A percentile compares a stretch with the other conserved stretches of the same genome.
These are phyloP conservation scores for Perdita meconis DNA, from an alignment of 2,888 invertebrate genomes.

Conservation along the genomic window DNA sequence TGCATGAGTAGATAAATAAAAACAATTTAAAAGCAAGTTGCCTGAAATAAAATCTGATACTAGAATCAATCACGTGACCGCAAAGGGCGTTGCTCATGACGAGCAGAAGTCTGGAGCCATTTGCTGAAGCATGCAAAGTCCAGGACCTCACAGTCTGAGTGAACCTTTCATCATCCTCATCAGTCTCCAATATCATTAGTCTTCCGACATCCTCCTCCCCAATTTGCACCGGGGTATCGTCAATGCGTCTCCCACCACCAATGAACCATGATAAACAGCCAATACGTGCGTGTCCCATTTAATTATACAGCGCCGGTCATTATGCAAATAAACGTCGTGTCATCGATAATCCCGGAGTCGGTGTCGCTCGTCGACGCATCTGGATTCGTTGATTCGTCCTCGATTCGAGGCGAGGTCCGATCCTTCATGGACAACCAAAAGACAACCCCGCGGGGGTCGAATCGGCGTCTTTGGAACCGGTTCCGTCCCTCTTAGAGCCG, in stretches of 20 bases:
- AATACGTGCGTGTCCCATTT: slow-evolving; percentile 25
- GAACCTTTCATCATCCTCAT: not conserved
- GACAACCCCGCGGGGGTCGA: slow-evolving; percentile 48
- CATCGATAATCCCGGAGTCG: slow-evolving; percentile 26
- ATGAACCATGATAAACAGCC: not conserved
- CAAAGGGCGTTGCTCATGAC: too few species aligned
- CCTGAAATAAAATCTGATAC: too few species aligned
- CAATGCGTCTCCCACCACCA: not conserved
- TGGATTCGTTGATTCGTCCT: slow-evolving; percentile 10
- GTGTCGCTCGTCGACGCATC: not conserved
- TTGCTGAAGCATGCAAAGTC: not conserved
- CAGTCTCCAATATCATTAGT: slow-evolving; percentile 8
- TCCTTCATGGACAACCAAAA: slow-evolving; percentile 21
- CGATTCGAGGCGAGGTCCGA: slow-evolving; percentile 19
- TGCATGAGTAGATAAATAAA: too few species aligned
- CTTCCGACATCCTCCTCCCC: not conserved
- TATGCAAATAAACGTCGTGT: slow-evolving; percentile 36
- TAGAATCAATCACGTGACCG: too few species aligned
- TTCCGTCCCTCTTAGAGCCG: slow-evolving; percentile 26
- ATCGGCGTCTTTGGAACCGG: slow-evolving; percentile 53
- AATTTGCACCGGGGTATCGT: slow-evolving; percentile 16
- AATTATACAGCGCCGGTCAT: slow-evolving; percentile 36
- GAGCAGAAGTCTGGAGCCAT: not conserved
- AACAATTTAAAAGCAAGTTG: too few species aligned
- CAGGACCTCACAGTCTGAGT: not conserved